These are phyloP conservation scores for Apodemia duryi DNA, from an alignment of 2,888 invertebrate genomes.

Conservation along the genomic window DNA sequence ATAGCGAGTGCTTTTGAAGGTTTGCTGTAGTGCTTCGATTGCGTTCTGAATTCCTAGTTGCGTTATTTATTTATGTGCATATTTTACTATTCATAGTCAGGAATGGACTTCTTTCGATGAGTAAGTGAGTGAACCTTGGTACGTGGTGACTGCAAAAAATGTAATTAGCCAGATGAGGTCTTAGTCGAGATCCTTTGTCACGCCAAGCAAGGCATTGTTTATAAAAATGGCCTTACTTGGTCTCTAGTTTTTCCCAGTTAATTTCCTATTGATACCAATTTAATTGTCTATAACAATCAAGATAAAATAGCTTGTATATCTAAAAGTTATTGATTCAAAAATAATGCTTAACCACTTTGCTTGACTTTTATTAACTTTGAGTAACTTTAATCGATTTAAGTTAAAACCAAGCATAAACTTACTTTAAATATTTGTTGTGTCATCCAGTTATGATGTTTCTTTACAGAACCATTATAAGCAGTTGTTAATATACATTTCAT, in stretches of 20 bases:
- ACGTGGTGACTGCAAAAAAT: slow-evolving; percentile 66
- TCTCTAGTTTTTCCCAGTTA: slow-evolving; percentile 40
- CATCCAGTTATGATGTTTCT: slow-evolving; percentile 87
- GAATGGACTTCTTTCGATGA: slow-evolving; percentile 70
- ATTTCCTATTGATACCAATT: slow-evolving; percentile 43
- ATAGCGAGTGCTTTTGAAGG: slow-evolving; percentile 47
- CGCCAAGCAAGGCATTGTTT: slow-evolving; percentile 68
- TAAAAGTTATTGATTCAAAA: background rate
- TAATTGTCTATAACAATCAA: background rate
- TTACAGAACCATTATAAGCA: slow-evolving; percentile 85
- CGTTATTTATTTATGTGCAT: slow-evolving; percentile 24
- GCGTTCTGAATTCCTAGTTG: slow-evolving; percentile 32
- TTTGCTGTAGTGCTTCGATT: slow-evolving; percentile 57
- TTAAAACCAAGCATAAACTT: background rate
- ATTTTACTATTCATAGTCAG: slow-evolving; percentile 50
- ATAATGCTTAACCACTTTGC: background rate
- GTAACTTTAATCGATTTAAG: background rate
- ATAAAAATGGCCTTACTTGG: slow-evolving; percentile 57
- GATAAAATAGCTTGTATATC: background rate
- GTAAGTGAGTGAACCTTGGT: slow-evolving; percentile 75
- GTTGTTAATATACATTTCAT: slow-evolving; percentile 81
- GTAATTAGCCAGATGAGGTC: slow-evolving; percentile 66
- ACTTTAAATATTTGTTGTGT: slow-evolving; percentile 74
- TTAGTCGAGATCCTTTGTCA: slow-evolving; percentile 71
- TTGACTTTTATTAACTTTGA: no score